phyloP scores from a whole-genome alignment of 2,797 vertebrate species.

The Glyptemys insculpta region DNA sequence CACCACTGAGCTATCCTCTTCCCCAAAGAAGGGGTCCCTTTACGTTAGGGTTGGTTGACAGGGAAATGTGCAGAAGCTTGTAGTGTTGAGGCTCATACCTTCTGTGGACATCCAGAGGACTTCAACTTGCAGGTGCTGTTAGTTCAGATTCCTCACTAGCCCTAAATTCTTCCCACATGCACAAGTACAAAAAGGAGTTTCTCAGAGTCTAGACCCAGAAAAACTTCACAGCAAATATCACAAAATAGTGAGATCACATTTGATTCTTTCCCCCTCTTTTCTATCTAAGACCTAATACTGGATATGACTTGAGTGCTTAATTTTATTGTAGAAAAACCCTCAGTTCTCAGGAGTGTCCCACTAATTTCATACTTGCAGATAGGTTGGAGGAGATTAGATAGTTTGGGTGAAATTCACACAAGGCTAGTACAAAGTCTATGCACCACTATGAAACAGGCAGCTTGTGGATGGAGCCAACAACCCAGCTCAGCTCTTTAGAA shows the following conservation, averaged over 20 bases:
- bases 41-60: background rate
- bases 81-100: background rate
- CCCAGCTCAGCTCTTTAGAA: background rate
- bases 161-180: background rate
- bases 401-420: background rate
- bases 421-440: background rate
- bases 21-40: background rate
- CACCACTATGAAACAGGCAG: background rate
- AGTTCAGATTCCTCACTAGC: background rate
- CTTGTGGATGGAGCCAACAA: background rate
- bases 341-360: background rate
- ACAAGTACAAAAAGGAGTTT: background rate
- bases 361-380: background rate
- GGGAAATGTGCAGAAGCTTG: background rate
- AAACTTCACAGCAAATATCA: fast-evolving
- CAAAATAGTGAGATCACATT: background rate
- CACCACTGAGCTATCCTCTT: background rate
- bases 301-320: background rate
- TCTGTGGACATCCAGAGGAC: background rate
- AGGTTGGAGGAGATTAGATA: background rate
- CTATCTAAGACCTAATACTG: background rate
- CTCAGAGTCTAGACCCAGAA: background rate
- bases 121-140: background rate
- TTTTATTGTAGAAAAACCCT: background rate
- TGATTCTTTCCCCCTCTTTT: background rate